Conservation (phyloP, 2,888 invertebrate species). For the Mellilla xanthometata region DNA sequence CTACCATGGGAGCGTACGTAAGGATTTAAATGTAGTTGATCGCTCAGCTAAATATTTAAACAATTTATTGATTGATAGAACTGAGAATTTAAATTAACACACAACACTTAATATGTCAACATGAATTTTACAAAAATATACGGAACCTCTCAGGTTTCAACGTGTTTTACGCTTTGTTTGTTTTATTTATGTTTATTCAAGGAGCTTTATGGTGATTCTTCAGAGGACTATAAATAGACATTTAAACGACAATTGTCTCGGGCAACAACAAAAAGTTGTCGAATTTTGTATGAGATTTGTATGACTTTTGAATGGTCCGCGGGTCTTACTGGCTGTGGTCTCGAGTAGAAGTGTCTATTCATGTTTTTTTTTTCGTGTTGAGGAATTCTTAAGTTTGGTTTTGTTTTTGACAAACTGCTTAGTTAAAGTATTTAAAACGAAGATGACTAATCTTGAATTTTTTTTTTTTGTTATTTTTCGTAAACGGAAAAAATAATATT, state of each 20-base stretch:
- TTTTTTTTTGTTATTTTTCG: too few relatives aligned
- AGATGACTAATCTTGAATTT: too few relatives aligned
- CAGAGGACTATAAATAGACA: slow-evolving; percentile 15
- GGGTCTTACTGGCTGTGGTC: not conserved
- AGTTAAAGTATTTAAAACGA: too few relatives aligned
- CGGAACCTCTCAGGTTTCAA: not conserved
- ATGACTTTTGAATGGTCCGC: slow-evolving; percentile 1
- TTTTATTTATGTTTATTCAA: slow-evolving; percentile 12
- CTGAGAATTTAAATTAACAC: too few relatives aligned
- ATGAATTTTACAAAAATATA: not conserved
- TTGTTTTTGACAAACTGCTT: too few relatives aligned
- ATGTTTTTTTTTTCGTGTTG: not conserved
- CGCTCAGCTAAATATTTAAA: too few relatives aligned
- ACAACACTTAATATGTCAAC: not conserved
- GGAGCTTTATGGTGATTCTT: slow-evolving; percentile 15
- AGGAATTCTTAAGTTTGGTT: too few relatives aligned
- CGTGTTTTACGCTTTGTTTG: not conserved
- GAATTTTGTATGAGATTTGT: slow-evolving; percentile 4
- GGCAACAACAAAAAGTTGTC: not conserved
- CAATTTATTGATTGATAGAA: too few relatives aligned
- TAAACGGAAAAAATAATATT: too few relatives aligned
- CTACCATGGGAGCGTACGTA: too few relatives aligned
- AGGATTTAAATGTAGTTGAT: too few relatives aligned
- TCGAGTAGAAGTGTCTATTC: slow-evolving; percentile 5
- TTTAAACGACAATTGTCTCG: slow-evolving; percentile 10